Base-by-base conservation (phyloP, 2,888 invertebrate genomes). In the Zeuzera pyrina region DNA sequence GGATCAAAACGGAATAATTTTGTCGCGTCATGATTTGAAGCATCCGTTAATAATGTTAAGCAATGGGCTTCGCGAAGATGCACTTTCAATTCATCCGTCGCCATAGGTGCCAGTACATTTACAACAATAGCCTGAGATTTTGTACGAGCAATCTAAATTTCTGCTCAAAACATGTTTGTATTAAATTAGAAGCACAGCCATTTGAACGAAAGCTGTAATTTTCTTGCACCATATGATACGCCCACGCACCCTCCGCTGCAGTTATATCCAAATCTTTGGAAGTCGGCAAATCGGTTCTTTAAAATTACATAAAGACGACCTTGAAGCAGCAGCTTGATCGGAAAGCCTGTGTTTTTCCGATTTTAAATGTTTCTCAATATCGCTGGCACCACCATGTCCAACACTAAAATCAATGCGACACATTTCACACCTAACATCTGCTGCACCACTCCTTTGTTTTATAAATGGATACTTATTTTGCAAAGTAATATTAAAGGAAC, bases 1-100 rank as follows among this genome's bases (percentile, higher is more conserved):
- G 45, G 31, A 49, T 39, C 30, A 46, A 4, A 42, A 55, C 24
- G 53, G 25, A 36, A 59, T 47, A 58, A 36, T 49, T 62, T 62
- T 22, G 38, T 48, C 31, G 35, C 32, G 33, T 45, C 46, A 34
- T 56, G 49, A 39, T 59, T 57, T 46, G 52, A 62, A 38, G 57
- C 55, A 35, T 60, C 57, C 8, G 29, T 49, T 42, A 45, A 32
- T 26, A 51, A 39, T 35, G 47, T 43, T 33, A 51, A 50, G 33
- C 42, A 56, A 26, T 45, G 29, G 36, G 35, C 29, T 29, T 45
- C 43, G 32, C 28, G 13, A 36, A 48, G 45, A 33, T 49, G 33
- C 5, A 45, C 43, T 49, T 49, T 47, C 39, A 49, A 46, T 41
- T 50, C 43, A 41, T 48, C 31, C 5, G 39, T 46, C 19, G 47